Conservation (phyloP, 2,888 invertebrate species). For the Alcis repandata region DNA sequence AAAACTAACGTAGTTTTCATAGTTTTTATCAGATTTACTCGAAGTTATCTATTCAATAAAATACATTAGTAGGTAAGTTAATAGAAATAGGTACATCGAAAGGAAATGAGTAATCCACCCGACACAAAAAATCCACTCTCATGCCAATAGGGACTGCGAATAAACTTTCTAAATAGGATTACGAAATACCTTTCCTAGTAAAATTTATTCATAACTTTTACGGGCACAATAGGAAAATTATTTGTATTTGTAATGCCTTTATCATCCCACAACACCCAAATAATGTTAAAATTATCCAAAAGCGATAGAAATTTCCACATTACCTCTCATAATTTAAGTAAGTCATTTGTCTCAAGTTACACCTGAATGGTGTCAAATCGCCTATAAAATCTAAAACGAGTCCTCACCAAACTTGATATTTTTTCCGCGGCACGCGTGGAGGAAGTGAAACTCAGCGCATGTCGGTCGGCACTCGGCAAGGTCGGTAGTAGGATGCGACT, state of each 20-base stretch:
- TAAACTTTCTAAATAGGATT: no score
- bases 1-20: no score
- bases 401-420: constrained; percentile 49
- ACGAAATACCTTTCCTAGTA: no score
- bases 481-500: constrained; percentile 82
- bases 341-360: constrained; percentile 26
- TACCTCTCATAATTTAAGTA: constrained; percentile 8
- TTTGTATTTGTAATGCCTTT: not conserved
- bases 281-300: not conserved
- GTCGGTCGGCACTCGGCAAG: constrained; percentile 83
- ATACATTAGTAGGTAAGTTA: no score
- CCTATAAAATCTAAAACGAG: constrained; percentile 49
- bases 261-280: not conserved
- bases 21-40: no score
- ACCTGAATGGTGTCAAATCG: constrained; percentile 31
- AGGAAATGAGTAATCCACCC: no score
- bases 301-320: constrained; percentile 17
- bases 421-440: constrained; percentile 57
- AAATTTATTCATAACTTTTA: no score
- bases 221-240: not conserved
- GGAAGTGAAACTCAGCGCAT: constrained; percentile 82
- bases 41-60: no score
- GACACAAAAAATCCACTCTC: no score
- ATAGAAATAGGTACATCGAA: no score
- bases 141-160: no score